phyloP scores from a whole-genome alignment of 2,113 vertebrate species.

The Chaetops frenatus region DNA sequence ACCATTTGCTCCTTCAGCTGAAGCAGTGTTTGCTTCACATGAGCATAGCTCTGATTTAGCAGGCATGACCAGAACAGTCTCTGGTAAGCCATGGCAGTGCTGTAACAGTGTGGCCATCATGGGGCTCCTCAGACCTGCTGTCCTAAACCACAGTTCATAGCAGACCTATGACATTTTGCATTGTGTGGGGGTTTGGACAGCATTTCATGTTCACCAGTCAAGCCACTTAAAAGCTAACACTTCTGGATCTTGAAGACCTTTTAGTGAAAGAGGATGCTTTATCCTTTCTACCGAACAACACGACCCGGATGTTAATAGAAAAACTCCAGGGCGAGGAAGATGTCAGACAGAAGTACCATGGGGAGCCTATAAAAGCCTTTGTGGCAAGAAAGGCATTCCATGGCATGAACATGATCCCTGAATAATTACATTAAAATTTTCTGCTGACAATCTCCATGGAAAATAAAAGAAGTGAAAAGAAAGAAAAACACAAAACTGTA shows the following conservation, averaged over 20 bases:
- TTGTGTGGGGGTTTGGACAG: background rate
- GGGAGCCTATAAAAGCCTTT: background rate
- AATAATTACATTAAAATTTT: slow-evolving; percentile 24
- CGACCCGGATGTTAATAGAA: background rate
- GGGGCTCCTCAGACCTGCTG: background rate
- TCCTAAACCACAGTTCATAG: background rate
- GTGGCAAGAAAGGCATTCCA: background rate
- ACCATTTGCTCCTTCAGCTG: background rate
- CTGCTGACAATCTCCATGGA: background rate
- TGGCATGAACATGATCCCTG: background rate
- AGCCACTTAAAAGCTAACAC: background rate
- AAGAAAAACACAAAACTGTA: background rate
- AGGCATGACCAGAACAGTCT: background rate
- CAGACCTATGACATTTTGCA: background rate
- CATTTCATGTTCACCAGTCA: background rate
- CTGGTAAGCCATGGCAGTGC: rapidly evolving
- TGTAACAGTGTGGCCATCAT: background rate
- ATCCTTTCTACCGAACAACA: background rate
- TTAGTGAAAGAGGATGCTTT: background rate
- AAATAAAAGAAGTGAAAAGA: slow-evolving; percentile 5
- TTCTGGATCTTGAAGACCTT: background rate
- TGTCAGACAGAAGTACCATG: background rate
- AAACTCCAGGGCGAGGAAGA: background rate
- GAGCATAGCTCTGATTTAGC: background rate
- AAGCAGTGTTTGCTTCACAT: background rate